phyloP scores from a whole-genome alignment of 1,140 invertebrate genomes.

The Drosophila kohkoa region DNA sequence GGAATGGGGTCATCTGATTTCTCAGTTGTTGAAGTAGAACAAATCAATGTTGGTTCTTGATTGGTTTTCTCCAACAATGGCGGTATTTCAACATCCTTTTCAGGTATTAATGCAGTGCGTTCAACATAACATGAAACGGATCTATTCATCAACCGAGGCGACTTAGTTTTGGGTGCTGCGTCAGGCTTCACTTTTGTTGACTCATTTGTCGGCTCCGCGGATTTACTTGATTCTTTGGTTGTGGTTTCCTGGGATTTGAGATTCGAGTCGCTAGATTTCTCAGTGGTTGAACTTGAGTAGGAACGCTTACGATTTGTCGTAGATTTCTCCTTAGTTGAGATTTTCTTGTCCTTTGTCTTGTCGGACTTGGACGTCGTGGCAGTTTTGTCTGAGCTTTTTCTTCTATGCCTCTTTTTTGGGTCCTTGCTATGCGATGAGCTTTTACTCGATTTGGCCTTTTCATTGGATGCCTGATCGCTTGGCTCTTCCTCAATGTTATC shows the following conservation, averaged over 20 bases:
- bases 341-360: background rate
- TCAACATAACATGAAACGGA: constrained; percentile 15
- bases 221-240: background rate
- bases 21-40: no score
- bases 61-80: background rate
- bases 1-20: no score
- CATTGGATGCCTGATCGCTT: background rate
- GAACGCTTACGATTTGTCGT: background rate
- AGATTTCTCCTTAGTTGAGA: background rate
- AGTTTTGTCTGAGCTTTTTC: background rate
- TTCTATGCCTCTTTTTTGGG: no score
- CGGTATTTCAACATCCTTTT: background rate
- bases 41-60: constrained; percentile 52
- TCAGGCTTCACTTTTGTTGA: background rate
- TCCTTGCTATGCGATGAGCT: no score
- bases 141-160: background rate
- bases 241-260: background rate
- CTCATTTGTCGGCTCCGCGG: background rate
- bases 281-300: background rate
- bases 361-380: background rate
- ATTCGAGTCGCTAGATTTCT: no score
- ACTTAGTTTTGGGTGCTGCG: background rate
- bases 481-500: background rate
- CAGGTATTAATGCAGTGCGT: background rate
- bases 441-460: no score